These are phyloP conservation scores for Carettochelys insculpta DNA, from an alignment of 2,113 vertebrate species.

Conservation along the genomic window DNA sequence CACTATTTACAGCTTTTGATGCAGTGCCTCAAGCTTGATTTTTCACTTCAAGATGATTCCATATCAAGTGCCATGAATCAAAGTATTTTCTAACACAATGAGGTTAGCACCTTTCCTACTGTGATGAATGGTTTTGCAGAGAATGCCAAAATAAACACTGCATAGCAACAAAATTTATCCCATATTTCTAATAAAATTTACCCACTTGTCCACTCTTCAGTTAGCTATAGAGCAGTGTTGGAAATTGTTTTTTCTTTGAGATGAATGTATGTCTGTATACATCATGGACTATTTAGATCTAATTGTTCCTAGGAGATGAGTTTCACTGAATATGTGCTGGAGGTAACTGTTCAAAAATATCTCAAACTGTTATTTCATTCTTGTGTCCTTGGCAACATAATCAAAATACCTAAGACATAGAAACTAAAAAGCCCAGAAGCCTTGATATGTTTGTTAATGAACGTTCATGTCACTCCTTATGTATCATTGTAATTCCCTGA, in stretches of 20 bases:
- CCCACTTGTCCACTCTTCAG: slow-evolving; percentile 25
- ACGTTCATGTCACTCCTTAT: fast-evolving
- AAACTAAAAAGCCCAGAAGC: not conserved
- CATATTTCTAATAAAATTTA: slow-evolving; percentile 2
- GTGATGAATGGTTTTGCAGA: slow-evolving; percentile 23
- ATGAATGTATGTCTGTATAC: not conserved
- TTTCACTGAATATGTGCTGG: not conserved
- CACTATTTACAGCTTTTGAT: not conserved
- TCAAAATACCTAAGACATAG: not conserved
- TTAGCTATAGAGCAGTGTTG: not conserved
- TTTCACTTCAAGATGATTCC: slow-evolving; percentile 26
- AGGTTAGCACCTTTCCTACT: slow-evolving; percentile 42
- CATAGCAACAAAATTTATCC: not conserved
- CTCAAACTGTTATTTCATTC: not conserved
- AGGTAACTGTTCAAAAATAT: fast-evolving
- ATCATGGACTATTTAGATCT: not conserved
- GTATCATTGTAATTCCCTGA: not conserved
- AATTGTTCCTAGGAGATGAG: not conserved
- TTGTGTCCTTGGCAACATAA: fast-evolving
- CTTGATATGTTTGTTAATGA: not conserved
- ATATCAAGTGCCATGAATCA: slow-evolving; percentile 58
- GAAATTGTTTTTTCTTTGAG: slow-evolving; percentile 50
- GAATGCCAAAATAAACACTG: slow-evolving; percentile 41
- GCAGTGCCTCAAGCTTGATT: slow-evolving; percentile 24
- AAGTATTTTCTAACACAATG: slow-evolving; percentile 64